Evolutionary conservation across 2,113 vertebrate species (phyloP).

Genomic region (Okapia johnstoni): DNA sequence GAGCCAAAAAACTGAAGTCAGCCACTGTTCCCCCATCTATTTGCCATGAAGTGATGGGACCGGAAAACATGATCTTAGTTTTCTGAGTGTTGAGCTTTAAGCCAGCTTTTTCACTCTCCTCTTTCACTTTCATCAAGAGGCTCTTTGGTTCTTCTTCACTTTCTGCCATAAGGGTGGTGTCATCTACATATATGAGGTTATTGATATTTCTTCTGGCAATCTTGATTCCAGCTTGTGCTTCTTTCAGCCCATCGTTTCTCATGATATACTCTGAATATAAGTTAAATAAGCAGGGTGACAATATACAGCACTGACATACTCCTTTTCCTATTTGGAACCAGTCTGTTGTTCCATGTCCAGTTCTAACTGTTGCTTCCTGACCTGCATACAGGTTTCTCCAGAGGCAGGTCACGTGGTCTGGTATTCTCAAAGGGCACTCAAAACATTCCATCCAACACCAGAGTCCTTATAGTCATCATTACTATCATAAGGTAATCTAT

Average conservation of each 20-base stretch:
- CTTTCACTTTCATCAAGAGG: background rate
- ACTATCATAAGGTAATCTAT: background rate
- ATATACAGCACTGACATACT: background rate
- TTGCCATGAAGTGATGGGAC: background rate
- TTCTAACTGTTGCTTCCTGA: background rate
- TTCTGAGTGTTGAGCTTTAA: background rate
- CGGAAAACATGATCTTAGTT: accelerated
- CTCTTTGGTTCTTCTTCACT: background rate
- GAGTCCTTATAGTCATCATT: background rate
- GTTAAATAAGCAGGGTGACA: background rate
- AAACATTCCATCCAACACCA: background rate
- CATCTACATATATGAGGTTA: background rate
- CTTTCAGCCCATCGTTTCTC: background rate
- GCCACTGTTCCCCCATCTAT: background rate
- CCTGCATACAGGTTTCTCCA: background rate
- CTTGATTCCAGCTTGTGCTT: background rate
- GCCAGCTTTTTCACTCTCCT: background rate
- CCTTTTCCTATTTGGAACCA: background rate
- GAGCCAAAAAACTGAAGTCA: background rate
- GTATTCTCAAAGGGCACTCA: background rate
- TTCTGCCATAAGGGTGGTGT: background rate
- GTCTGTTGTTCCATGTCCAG: background rate
- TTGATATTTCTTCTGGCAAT: background rate
- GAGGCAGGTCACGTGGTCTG: background rate
- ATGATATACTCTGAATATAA: background rate